Conservation (phyloP, 2,113 vertebrate genomes). For the Rutilus rutilus region DNA sequence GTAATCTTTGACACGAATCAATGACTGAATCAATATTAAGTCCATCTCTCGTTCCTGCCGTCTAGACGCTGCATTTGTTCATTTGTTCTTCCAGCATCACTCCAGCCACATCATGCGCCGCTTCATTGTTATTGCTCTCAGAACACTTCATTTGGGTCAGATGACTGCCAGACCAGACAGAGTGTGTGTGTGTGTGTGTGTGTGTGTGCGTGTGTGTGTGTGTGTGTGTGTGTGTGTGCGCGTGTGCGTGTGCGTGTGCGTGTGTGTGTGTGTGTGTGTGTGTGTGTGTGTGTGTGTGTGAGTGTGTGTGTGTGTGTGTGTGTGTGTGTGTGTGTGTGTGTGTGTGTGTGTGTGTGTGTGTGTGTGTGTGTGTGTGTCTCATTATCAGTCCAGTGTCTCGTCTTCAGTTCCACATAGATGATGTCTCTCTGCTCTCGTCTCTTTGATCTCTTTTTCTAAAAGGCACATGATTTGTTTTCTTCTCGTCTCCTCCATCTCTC, state of each 20-base stretch:
- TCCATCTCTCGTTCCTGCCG: neutral
- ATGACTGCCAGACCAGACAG: neutral
- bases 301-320: slow-evolving; percentile 4
- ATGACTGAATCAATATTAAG: neutral
- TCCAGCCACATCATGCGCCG: slow-evolving; percentile 60
- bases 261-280: slow-evolving; percentile 9
- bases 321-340: neutral
- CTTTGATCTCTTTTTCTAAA: neutral
- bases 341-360: slow-evolving; percentile 5
- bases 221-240: slow-evolving; percentile 8
- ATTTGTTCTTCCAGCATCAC: neutral
- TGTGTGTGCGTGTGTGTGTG: neutral
- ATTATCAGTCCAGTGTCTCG: neutral
- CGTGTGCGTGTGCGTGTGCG: neutral
- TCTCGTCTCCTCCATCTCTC: neutral
- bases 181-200: slow-evolving; percentile 1
- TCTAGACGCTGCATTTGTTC: neutral
- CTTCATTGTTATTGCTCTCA: neutral
- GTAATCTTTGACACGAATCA: neutral
- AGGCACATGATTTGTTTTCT: neutral
- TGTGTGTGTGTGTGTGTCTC: slow-evolving; percentile 2
- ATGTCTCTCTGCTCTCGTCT: slow-evolving; percentile 4
- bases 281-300: slow-evolving; percentile 1
- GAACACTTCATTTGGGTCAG: neutral
- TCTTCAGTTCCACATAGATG: neutral